These are phyloP conservation scores for Neolamprologus sp. DNA, from an alignment of 2,113 vertebrate genomes.

Conservation along the genomic window DNA sequence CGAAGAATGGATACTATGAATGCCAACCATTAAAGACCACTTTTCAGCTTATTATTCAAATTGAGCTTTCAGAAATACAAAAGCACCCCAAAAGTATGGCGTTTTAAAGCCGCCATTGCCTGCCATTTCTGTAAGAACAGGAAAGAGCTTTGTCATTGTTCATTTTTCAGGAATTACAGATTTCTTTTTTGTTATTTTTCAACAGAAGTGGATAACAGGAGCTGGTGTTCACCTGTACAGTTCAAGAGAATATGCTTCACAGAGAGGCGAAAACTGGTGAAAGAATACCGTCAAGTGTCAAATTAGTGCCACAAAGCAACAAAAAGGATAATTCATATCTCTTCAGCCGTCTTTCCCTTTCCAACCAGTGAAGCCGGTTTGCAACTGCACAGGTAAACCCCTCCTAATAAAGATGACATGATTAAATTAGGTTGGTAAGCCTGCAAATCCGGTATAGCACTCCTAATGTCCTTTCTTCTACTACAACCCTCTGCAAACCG, in stretches of 20 bases:
- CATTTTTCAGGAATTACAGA: background rate
- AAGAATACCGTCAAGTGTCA: background rate
- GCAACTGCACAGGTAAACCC: background rate
- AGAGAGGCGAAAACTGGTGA: background rate
- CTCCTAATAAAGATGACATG: background rate
- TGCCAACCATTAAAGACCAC: conserved; percentile 20
- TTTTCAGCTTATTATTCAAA: conserved; percentile 56
- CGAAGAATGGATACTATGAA: conserved; percentile 16
- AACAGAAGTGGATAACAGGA: background rate
- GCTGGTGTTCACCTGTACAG: background rate
- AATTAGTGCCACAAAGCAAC: background rate
- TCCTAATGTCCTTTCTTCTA: background rate
- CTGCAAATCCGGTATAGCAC: background rate
- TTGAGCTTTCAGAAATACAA: conserved; percentile 46
- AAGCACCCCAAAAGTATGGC: background rate
- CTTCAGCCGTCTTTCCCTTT: background rate
- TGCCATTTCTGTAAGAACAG: background rate
- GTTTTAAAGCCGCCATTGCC: background rate
- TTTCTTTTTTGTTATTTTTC: background rate
- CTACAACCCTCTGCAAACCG: background rate
- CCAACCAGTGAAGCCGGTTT: background rate
- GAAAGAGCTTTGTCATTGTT: conserved; percentile 41
- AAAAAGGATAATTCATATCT: background rate
- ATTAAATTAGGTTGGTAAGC: background rate
- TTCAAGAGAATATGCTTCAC: background rate